Evolutionary conservation across 2,113 vertebrate species (phyloP).

Genomic region (human): GRCh38 chr3:88803501-88804000

Average conservation of each 20-base stretch:
- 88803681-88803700: not conserved
- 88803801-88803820: not conserved
- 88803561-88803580: not conserved
- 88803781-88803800: not conserved
- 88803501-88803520: not conserved
- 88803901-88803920: slow-evolving; percentile 24
- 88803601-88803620: not conserved
- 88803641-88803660: not conserved
- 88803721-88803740: not conserved
- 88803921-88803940: not conserved
- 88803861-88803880: not conserved
- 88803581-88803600: not conserved
- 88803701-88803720: not conserved
- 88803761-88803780: not conserved
- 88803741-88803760: not conserved
- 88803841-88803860: slow-evolving; percentile 29
- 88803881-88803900: not conserved
- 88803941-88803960: not conserved
- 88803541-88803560: not conserved
- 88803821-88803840: not conserved
- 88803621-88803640: not conserved
- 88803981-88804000: not conserved
- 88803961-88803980: not conserved
- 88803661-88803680: not conserved
- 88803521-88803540: not conserved